Evolutionary conservation across 2,888 invertebrate genomes (phyloP).

Genomic region (Orthonevra nobilis): DNA sequence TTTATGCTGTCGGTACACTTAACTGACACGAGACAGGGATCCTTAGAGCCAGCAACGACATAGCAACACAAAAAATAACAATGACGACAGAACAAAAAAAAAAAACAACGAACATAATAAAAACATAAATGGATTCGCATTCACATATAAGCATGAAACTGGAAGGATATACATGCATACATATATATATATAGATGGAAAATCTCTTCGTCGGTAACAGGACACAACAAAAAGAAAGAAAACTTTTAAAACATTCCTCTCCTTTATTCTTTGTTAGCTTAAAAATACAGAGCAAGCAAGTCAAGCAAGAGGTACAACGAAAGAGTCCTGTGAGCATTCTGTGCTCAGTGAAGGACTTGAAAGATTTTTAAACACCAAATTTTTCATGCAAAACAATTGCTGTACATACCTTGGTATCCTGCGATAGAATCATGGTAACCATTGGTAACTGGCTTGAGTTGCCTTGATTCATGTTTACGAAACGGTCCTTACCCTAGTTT

Average conservation of each 20-base stretch:
- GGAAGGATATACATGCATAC: conserved; percentile 29
- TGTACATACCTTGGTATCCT: background rate
- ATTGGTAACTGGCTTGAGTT: conserved; percentile 25
- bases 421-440: conserved; percentile 15
- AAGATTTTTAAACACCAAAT: conserved; percentile 42
- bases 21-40: conserved; percentile 62
- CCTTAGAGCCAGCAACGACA: conserved; percentile 33
- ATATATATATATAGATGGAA: conserved; percentile 10
- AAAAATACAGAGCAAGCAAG: conserved; percentile 2
- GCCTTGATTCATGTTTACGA: conserved; percentile 49
- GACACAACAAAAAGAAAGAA: no score
- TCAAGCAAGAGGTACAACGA: conserved; percentile 19
- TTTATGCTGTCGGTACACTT: conserved; percentile 62
- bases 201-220: conserved; percentile 29
- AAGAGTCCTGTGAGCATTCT: conserved; percentile 15
- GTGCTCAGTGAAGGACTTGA: conserved; percentile 19
- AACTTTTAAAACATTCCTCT: conserved; percentile 34
- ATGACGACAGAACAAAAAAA: conserved; percentile 32
- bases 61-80: background rate
- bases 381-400: conserved; percentile 63
- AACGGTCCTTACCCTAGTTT: no score
- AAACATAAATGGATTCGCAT: no score
- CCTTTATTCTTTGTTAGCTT: conserved; percentile 30
- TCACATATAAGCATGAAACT: no score
- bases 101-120: conserved; percentile 34